Conservation (phyloP, 2,888 invertebrate species). For the Smittia aterrima region DNA sequence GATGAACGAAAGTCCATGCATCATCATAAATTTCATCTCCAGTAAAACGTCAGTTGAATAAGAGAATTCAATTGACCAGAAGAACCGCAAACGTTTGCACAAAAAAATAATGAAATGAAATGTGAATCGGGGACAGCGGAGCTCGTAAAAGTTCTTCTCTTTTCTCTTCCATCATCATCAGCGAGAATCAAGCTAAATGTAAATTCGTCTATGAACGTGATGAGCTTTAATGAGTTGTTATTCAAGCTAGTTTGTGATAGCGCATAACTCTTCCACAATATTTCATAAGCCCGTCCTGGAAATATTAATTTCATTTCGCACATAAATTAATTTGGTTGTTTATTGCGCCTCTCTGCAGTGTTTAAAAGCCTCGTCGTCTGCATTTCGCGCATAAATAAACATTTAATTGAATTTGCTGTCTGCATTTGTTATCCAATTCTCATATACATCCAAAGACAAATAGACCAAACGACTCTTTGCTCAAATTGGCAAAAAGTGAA, state of each 20-base stretch:
- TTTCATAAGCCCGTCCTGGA: neutral
- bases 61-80: conserved; percentile 3
- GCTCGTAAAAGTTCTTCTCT: neutral
- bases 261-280: neutral
- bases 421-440: neutral
- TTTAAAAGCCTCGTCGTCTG: too few species aligned
- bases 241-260: neutral
- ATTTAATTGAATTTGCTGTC: conserved; percentile 27
- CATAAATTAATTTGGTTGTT: conserved; percentile 35
- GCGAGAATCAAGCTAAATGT: neutral
- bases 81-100: neutral
- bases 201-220: conserved; percentile 11
- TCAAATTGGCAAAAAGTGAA: neutral
- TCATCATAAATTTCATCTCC: neutral
- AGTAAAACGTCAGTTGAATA: neutral
- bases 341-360: neutral
- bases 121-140: neutral
- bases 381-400: conserved; percentile 31
- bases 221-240: neutral
- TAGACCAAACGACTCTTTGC: neutral
- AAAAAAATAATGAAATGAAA: neutral
- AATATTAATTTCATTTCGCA: conserved; percentile 27
- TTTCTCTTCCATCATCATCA: neutral
- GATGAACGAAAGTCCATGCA: neutral
- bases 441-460: neutral